Evolutionary conservation across 2,797 vertebrate genomes (phyloP).

Genomic region (Falco berigora): DNA sequence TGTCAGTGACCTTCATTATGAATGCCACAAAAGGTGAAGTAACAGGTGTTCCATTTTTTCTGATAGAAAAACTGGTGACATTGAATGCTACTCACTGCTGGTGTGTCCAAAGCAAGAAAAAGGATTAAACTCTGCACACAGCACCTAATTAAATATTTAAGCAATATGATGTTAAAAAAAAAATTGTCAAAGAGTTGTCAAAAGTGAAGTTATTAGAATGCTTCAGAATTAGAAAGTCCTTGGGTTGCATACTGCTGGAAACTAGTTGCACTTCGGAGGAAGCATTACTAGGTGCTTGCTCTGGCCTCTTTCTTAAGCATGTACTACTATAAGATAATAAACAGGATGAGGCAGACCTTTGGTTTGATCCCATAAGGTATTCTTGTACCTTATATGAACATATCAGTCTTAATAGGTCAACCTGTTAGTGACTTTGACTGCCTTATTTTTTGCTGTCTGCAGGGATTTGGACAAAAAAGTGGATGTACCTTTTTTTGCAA

Average conservation of each 20-base stretch:
- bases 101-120: not conserved
- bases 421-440: not conserved
- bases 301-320: not conserved
- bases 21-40: not conserved
- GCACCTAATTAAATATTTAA: not conserved
- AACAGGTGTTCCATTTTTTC: not conserved
- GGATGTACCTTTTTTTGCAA: not conserved
- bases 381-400: not conserved
- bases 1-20: not conserved
- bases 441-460: not conserved
- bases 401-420: not conserved
- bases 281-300: not conserved
- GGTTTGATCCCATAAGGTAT: not conserved
- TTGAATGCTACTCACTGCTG: not conserved
- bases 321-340: not conserved
- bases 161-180: not conserved
- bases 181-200: not conserved
- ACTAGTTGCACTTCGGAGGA: not conserved
- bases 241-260: not conserved
- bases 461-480: not conserved
- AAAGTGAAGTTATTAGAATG: not conserved
- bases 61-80: not conserved
- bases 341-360: not conserved
- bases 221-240: not conserved
- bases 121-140: not conserved